A percentile compares a stretch with the other conserved stretches of the same genome.
These are phyloP conservation scores for Hypocryptadius cinnamomeus DNA, from an alignment of 2,113 vertebrate genomes.

Conservation along the genomic window DNA sequence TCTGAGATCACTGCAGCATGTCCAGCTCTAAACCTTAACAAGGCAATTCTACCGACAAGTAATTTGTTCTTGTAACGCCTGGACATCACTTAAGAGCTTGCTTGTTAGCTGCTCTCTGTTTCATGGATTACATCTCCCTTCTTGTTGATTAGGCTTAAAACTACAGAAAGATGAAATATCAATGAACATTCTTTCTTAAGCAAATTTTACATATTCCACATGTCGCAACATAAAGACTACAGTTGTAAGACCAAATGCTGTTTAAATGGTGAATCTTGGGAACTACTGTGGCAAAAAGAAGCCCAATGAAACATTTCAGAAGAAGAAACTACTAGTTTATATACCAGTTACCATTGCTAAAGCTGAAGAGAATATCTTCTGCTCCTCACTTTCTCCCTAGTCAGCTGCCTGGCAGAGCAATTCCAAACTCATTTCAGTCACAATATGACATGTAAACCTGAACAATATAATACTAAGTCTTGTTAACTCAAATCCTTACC, in stretches of 20 bases:
- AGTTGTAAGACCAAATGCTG: neutral
- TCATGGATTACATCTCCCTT: neutral
- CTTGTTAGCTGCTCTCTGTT: neutral
- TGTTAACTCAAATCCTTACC: neutral
- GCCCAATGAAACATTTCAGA: neutral
- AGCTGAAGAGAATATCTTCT: neutral
- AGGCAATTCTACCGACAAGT: neutral
- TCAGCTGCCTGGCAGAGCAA: neutral
- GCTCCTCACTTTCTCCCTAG: neutral
- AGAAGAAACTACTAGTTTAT: neutral
- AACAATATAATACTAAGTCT: neutral
- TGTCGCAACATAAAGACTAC: neutral
- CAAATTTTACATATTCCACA: neutral
- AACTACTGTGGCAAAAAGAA: neutral
- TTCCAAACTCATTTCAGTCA: neutral
- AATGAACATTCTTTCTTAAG: neutral
- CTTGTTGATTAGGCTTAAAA: neutral
- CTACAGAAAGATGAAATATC: neutral
- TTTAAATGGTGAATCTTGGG: neutral
- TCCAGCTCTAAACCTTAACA: neutral
- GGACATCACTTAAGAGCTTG: neutral
- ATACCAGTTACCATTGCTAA: neutral
- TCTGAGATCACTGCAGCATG: neutral
- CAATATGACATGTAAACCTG: neutral
- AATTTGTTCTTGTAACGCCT: neutral